Evolutionary conservation across 2,113 vertebrate genomes (phyloP).

Genomic region (Telmatochromis brichardi): DNA sequence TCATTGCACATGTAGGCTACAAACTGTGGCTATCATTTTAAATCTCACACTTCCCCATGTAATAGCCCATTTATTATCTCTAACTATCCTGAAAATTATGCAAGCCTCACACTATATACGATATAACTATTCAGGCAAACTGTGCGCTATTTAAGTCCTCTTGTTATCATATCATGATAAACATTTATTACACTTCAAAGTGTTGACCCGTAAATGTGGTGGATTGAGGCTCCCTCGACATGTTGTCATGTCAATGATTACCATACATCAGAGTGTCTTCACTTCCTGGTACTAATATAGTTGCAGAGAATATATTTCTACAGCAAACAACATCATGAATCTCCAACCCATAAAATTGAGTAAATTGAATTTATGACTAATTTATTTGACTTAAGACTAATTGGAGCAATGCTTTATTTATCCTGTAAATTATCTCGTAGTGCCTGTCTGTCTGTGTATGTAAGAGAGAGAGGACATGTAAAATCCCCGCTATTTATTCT

Average conservation of each 20-base stretch:
- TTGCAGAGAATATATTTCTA: slow-evolving; percentile 44
- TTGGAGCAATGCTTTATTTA: slow-evolving; percentile 72
- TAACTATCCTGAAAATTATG: not conserved
- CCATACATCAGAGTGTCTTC: slow-evolving; percentile 17
- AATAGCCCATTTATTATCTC: not conserved
- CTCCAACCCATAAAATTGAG: slow-evolving; percentile 57
- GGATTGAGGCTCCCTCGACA: not conserved
- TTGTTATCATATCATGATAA: not conserved
- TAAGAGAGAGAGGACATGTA: slow-evolving; percentile 10
- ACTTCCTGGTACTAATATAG: slow-evolving; percentile 33
- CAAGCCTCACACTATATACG: not conserved
- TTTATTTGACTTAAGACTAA: slow-evolving; percentile 76
- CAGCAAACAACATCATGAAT: slow-evolving; percentile 57
- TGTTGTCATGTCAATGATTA: not conserved
- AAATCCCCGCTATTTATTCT: slow-evolving; percentile 56
- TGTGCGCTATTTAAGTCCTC: not conserved
- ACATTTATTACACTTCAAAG: not conserved
- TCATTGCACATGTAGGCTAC: not conserved
- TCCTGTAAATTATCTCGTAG: slow-evolving; percentile 66
- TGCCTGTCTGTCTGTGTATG: slow-evolving; percentile 19
- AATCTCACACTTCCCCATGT: not conserved
- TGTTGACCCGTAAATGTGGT: not conserved
- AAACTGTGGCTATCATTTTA: not conserved
- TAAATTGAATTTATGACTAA: slow-evolving; percentile 70
- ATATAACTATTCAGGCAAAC: not conserved